Percentiles rank a stretch among this genome's conserved stretches.
Conservation (phyloP, 1,140 invertebrate genomes). For the Hylaeus volcanicus region DNA sequence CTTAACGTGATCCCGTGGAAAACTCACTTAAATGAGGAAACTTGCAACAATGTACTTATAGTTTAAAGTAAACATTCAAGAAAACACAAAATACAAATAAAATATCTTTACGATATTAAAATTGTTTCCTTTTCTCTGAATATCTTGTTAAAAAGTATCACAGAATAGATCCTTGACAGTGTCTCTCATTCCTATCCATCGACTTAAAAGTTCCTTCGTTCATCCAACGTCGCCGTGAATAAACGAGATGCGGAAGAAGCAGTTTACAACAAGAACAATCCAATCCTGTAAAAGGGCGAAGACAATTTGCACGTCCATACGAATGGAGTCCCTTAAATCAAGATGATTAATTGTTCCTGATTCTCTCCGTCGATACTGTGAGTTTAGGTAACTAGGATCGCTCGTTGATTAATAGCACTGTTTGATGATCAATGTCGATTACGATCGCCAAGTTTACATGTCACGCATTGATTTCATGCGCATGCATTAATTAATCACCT, state of each 20-base stretch:
- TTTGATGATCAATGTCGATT: conserved; percentile 32
- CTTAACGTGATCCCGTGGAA: no score
- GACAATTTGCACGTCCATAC: background rate
- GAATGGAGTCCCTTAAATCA: background rate
- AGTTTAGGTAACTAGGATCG: no score
- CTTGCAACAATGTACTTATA: no score
- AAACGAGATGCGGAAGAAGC: background rate
- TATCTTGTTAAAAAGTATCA: no score
- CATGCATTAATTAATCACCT: conserved; percentile 67
- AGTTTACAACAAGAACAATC: background rate
- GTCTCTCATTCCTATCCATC: no score
- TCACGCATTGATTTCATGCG: conserved; percentile 46
- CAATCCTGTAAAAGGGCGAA: background rate
- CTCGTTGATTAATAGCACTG: conserved; percentile 20
- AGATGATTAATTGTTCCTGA: conserved; percentile 24
- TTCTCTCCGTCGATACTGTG: conserved; percentile 6
- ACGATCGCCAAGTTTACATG: conserved; percentile 28
- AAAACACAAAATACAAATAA: no score
- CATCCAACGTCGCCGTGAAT: background rate
- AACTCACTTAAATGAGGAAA: no score
- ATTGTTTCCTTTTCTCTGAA: background rate
- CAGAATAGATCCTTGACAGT: no score
- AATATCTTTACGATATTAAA: no score
- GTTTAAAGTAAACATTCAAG: no score
- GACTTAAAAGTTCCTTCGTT: background rate